Evolutionary conservation across 1,140 invertebrate genomes (phyloP).

Genomic region (Neodiprion lecontei): DNA sequence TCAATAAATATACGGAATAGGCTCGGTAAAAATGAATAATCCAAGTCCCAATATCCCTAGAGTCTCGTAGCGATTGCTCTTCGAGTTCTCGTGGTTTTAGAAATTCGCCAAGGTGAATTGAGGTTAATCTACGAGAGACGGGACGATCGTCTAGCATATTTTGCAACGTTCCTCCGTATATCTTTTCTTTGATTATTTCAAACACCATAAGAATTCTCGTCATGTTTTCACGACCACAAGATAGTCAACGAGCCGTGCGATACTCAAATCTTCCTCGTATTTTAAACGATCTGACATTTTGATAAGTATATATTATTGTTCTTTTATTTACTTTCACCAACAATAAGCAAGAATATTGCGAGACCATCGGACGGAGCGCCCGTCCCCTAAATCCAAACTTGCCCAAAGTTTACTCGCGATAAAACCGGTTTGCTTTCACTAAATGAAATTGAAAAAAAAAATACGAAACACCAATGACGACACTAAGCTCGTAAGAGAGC

Average conservation of each 20-base stretch:
- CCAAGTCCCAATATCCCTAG: no score
- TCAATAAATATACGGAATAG: no score
- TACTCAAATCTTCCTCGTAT: background rate
- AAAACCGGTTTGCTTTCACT: conserved; percentile 1
- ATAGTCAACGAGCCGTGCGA: background rate
- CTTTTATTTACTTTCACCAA: background rate
- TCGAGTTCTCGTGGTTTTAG: no score
- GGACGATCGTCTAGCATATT: background rate
- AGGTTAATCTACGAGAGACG: background rate
- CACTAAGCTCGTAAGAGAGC: background rate
- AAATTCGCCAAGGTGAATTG: no score
- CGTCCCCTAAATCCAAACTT: no score
- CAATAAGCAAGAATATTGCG: background rate
- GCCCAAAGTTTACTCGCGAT: no score
- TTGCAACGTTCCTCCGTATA: background rate
- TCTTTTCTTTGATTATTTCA: no score
- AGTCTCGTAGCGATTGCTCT: no score
- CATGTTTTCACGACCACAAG: background rate
- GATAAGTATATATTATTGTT: background rate
- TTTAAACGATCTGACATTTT: background rate
- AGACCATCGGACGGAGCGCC: no score
- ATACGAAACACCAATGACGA: background rate
- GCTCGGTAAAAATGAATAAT: no score
- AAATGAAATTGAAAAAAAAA: background rate
- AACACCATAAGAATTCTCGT: background rate